Conservation (phyloP, 2,113 vertebrate species). For the Crypturellus undulatus region DNA sequence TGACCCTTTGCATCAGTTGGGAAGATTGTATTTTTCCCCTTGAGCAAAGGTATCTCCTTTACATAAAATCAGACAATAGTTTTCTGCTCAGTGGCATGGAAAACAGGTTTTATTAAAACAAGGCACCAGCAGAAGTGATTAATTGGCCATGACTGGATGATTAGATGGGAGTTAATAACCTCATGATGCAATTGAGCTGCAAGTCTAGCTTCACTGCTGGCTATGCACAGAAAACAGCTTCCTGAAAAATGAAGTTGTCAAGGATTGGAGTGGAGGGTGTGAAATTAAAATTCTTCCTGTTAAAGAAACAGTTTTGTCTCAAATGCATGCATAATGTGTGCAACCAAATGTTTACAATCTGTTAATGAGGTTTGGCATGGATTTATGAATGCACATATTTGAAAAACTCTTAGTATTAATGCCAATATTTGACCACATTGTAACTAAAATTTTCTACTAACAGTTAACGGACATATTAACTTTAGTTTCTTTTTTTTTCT, state of each 20-base stretch:
- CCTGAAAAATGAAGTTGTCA: constrained; percentile 59
- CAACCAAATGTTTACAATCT: neutral
- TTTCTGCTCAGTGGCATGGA: neutral
- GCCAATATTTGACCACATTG: neutral
- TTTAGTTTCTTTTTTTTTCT: neutral
- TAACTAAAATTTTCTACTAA: neutral
- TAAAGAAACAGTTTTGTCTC: neutral
- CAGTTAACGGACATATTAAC: neutral
- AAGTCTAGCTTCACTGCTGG: neutral
- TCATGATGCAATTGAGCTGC: constrained; percentile 47
- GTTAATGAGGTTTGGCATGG: neutral
- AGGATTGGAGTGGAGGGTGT: neutral
- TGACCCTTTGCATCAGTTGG: neutral
- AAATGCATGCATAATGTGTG: neutral
- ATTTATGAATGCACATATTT: neutral
- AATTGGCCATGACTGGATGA: constrained; percentile 56
- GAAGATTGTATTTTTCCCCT: neutral
- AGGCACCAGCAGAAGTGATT: constrained; percentile 45
- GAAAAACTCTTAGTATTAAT: neutral
- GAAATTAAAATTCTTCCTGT: constrained; percentile 16
- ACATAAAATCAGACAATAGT: constrained; percentile 2
- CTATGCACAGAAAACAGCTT: neutral
- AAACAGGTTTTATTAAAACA: constrained; percentile 61
- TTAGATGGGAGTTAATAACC: constrained; percentile 62
- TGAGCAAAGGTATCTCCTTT: neutral